Evolutionary conservation across 2,797 vertebrate species (phyloP).

Genomic region (Sebastes hopkinsi): DNA sequence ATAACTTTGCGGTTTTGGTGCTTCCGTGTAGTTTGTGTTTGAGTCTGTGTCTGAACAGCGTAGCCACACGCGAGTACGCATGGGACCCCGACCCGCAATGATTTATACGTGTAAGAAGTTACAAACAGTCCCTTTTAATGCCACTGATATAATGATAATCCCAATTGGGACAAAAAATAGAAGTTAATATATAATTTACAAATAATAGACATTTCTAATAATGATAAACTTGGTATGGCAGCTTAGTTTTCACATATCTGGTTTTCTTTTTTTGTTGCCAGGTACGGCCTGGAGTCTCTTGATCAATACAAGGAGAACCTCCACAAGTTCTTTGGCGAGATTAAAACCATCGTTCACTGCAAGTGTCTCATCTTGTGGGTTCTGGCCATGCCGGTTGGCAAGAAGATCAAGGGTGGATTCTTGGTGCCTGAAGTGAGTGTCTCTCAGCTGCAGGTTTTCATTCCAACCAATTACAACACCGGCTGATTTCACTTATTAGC

Average conservation of each 20-base stretch:
- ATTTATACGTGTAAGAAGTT: too few species aligned
- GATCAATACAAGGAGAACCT: conserved; percentile 78
- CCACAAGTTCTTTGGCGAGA: conserved; percentile 74
- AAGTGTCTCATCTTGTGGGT: conserved; percentile 83
- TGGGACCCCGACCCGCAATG: accelerated
- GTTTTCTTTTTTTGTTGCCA: conserved; percentile 29
- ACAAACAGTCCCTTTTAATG: too few species aligned
- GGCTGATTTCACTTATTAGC: neutral
- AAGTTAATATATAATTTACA: neutral
- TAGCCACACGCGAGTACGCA: accelerated
- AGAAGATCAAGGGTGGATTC: conserved; percentile 77
- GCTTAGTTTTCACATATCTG: neutral
- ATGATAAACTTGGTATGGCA: neutral
- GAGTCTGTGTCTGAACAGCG: too few species aligned
- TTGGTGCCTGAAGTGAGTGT: conserved; percentile 78
- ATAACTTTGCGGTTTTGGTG: too few species aligned
- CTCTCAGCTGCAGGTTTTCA: neutral
- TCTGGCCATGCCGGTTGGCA: conserved; percentile 83
- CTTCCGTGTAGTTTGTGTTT: too few species aligned
- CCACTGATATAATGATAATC: too few species aligned
- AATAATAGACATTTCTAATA: neutral
- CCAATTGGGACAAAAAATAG: neutral
- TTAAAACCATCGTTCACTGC: conserved; percentile 69
- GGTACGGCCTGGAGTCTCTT: conserved; percentile 74
- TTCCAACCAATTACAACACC: neutral